Evolutionary conservation across 2,888 invertebrate species (phyloP).

Genomic region (Diadromus collaris): DNA sequence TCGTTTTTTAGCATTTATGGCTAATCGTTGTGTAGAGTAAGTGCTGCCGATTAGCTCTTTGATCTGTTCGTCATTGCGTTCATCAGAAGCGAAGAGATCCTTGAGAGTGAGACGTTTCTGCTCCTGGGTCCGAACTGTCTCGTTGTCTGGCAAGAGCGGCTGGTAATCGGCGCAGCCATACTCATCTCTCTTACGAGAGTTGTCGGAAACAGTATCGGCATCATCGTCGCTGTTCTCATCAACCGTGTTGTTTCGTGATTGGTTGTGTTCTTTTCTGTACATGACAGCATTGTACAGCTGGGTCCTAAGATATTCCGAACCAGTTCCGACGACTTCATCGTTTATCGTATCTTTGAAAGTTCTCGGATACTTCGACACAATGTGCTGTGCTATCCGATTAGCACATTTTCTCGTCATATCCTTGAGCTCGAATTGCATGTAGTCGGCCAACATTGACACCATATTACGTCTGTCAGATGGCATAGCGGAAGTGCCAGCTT

Average conservation of each 20-base stretch:
- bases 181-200: slow-evolving; percentile 14
- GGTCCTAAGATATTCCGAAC: neutral
- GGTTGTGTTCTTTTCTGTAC: neutral
- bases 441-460: slow-evolving; percentile 9
- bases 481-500: neutral
- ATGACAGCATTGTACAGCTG: slow-evolving; percentile 10
- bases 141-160: slow-evolving; percentile 17
- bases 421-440: slow-evolving; percentile 2
- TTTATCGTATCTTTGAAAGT: neutral
- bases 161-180: slow-evolving; percentile 33
- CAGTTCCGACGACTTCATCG: neutral
- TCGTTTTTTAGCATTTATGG: neutral
- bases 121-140: slow-evolving; percentile 9
- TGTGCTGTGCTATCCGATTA: neutral
- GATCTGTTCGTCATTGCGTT: too few species aligned
- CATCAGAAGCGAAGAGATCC: too few species aligned
- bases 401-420: neutral
- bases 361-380: slow-evolving; percentile 1
- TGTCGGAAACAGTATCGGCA: neutral
- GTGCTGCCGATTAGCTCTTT: neutral
- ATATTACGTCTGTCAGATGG: slow-evolving; percentile 10
- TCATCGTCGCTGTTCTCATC: slow-evolving; percentile 8
- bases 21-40: neutral
- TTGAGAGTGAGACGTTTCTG: slow-evolving; percentile 4
- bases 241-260: too few species aligned